A percentile compares a stretch with the other conserved stretches of the same genome.
Evolutionary conservation across 1,140 invertebrate genomes (phyloP).

Genomic region (Temnothorax longispinosus): DNA sequence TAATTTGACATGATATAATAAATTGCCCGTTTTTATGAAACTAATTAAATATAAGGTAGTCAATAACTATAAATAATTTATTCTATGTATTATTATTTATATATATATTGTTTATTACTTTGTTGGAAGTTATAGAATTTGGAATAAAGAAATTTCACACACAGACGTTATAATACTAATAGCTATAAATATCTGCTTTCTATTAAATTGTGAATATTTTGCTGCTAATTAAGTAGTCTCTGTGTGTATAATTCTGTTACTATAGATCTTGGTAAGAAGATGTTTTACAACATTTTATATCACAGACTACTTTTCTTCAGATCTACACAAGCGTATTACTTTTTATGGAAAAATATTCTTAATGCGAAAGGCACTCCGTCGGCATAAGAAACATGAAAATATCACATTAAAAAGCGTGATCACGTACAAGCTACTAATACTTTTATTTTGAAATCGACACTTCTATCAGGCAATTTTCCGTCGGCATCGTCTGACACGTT

Average conservation of each 20-base stretch:
- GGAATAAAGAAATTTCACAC: not conserved
- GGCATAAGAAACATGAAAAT: constrained; percentile 32
- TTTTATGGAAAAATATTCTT: not conserved
- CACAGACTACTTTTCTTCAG: not conserved
- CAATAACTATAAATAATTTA: not conserved
- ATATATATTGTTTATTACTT: not conserved
- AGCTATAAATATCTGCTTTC: not conserved
- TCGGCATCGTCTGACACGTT: not conserved
- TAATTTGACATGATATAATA: not conserved
- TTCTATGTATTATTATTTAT: not conserved
- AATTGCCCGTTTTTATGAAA: not conserved
- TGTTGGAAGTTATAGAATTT: not conserved
- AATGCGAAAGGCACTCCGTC: not conserved
- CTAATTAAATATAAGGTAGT: not conserved
- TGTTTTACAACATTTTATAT: not conserved
- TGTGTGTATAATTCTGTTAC: not conserved
- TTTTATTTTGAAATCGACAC: constrained; percentile 52
- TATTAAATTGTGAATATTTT: not conserved
- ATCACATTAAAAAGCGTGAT: constrained; percentile 58
- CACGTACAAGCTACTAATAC: constrained; percentile 30
- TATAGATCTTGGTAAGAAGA: not conserved
- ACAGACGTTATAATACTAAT: not conserved
- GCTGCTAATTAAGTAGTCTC: not conserved
- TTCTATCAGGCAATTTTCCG: not conserved
- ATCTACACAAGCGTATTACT: not conserved